Evolutionary conservation across 2,888 invertebrate species (phyloP).

Genomic region (Cantharis rufa): DNA sequence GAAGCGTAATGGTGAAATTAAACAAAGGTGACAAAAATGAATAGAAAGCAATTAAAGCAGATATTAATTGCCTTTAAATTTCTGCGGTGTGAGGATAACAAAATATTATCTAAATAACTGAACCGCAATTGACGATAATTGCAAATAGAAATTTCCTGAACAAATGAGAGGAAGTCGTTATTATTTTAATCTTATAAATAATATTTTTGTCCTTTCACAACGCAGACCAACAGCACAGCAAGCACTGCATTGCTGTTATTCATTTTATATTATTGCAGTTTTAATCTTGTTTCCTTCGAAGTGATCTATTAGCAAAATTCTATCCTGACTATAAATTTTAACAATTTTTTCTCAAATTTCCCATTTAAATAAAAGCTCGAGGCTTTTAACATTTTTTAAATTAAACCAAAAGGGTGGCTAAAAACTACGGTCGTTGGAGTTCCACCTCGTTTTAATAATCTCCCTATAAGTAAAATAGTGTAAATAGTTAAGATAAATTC

Average conservation of each 20-base stretch:
- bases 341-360: too few relatives aligned
- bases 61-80: background rate
- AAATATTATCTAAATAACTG: background rate
- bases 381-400: too few relatives aligned
- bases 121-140: background rate
- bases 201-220: background rate
- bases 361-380: too few relatives aligned
- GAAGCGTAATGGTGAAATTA: background rate
- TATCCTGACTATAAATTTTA: too few relatives aligned
- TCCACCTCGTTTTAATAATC: too few relatives aligned
- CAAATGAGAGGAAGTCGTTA: background rate
- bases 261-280: too few relatives aligned
- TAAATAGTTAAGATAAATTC: too few relatives aligned
- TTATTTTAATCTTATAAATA: background rate
- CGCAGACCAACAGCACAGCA: background rate
- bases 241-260: background rate
- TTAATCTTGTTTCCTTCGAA: too few relatives aligned
- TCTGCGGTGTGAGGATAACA: background rate
- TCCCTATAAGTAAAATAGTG: too few relatives aligned
- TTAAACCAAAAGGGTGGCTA: too few relatives aligned
- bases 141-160: background rate
- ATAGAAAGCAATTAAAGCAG: background rate
- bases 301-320: too few relatives aligned
- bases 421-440: too few relatives aligned
- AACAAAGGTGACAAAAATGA: background rate